Evolutionary conservation across 2,888 invertebrate genomes (phyloP).

Genomic region (Standfussiana lucernea): DNA sequence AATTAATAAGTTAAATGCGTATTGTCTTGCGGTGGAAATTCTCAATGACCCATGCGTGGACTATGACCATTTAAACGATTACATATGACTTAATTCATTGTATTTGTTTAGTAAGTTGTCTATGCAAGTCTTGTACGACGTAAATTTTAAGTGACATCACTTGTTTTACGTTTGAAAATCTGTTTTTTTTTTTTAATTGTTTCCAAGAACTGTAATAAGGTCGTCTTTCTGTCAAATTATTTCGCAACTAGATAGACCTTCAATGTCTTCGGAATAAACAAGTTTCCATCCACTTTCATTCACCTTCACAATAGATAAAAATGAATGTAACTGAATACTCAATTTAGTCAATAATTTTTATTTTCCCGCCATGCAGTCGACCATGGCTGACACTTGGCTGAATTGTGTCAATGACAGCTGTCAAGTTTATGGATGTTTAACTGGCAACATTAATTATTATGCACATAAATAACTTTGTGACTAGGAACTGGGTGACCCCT

Average conservation of each 20-base stretch:
- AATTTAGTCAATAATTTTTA: constrained; percentile 47
- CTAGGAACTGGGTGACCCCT: constrained; percentile 42
- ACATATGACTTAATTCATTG: not conserved
- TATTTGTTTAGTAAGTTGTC: constrained; percentile 2
- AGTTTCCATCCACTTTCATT: constrained; percentile 28
- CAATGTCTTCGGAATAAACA: constrained; percentile 29
- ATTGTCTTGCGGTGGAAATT: not conserved
- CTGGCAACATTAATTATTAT: constrained; percentile 57
- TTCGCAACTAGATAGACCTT: constrained; percentile 37
- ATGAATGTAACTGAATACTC: constrained; percentile 36
- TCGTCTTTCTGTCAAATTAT: constrained; percentile 36
- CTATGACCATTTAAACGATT: not conserved
- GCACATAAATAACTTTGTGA: constrained; percentile 46
- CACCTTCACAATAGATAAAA: constrained; percentile 30
- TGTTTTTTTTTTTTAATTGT: constrained; percentile 41
- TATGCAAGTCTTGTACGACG: not conserved
- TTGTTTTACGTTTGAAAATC: constrained; percentile 27
- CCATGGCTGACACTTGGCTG: constrained; percentile 61
- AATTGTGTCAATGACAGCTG: constrained; percentile 69
- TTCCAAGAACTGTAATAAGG: constrained; percentile 52
- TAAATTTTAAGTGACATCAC: constrained; percentile 26
- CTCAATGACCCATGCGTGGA: not conserved
- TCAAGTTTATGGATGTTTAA: constrained; percentile 63
- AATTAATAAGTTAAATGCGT: not conserved
- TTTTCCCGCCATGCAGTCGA: constrained; percentile 48